phyloP scores from a whole-genome alignment of 64 coral and sea anemone species.

The Pocillopora damicornis region DNA sequence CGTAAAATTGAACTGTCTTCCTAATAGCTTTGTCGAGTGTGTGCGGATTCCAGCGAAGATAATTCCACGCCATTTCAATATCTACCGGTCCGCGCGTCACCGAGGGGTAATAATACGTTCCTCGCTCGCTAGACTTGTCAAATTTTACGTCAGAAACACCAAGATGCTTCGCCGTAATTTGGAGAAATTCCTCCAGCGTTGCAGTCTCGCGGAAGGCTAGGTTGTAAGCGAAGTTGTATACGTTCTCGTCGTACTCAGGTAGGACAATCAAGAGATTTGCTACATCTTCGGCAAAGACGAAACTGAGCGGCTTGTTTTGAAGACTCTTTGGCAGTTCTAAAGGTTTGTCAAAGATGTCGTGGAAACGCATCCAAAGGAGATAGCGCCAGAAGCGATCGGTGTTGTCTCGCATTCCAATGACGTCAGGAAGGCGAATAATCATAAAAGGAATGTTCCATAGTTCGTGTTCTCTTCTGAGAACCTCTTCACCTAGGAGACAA shows the following conservation, averaged over 20 bases:
- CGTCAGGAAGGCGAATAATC: conserved; percentile 69
- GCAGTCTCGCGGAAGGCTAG: conserved; percentile 74
- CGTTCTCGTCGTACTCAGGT: conserved; percentile 27
- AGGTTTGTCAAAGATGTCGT: conserved; percentile 57
- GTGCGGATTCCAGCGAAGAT: conserved; percentile 65
- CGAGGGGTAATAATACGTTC: conserved; percentile 44
- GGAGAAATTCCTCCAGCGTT: conserved; percentile 67
- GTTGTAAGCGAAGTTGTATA: conserved; percentile 81
- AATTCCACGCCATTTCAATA: conserved; percentile 59
- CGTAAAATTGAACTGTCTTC: conserved; percentile 81
- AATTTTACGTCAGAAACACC: conserved; percentile 60
- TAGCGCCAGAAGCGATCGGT: conserved; percentile 92
- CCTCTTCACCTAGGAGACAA: conserved; percentile 40
- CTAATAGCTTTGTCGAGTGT: conserved; percentile 42
- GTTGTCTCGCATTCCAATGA: conserved; percentile 93
- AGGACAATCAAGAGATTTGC: conserved; percentile 54
- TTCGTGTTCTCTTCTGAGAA: conserved; percentile 52
- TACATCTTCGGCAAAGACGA: conserved; percentile 73
- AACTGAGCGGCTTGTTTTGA: conserved; percentile 52
- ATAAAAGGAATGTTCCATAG: conserved; percentile 50
- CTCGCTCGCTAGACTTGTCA: conserved; percentile 25
- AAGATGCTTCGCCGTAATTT: conserved; percentile 63
- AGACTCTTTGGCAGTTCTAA: conserved; percentile 52
- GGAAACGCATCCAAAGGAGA: conserved; percentile 80
- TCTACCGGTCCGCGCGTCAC: conserved; percentile 77